phyloP scores from a whole-genome alignment of 2,113 vertebrate species.

The Chelonoidis abingdonii region DNA sequence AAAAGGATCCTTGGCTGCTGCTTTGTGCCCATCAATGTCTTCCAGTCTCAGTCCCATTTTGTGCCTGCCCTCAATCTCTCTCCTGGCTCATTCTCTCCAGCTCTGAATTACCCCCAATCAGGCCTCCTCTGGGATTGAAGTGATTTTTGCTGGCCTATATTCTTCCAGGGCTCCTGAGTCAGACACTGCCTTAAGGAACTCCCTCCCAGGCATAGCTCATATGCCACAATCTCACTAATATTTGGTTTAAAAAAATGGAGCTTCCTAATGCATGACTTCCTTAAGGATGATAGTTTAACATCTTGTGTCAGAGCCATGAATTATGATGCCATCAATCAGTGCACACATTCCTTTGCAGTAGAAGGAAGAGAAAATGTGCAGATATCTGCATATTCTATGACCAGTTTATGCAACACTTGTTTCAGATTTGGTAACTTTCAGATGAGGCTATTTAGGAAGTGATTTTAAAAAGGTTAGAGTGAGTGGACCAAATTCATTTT shows the following conservation, averaged over 20 bases:
- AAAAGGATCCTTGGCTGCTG: background rate
- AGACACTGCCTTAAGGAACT: background rate
- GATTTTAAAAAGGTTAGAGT: background rate
- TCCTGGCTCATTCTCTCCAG: background rate
- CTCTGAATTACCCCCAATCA: background rate
- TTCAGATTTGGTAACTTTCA: background rate
- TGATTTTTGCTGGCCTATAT: background rate
- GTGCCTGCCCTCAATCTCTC: background rate
- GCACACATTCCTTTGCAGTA: background rate
- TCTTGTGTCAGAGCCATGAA: background rate
- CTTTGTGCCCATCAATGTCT: background rate
- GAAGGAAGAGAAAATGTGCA: background rate
- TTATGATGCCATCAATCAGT: background rate
- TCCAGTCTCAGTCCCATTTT: background rate
- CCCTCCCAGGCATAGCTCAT: background rate
- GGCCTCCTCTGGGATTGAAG: background rate
- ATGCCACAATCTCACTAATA: background rate
- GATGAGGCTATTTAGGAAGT: background rate
- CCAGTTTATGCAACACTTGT: background rate
- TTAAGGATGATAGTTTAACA: background rate
- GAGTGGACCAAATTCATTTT: background rate
- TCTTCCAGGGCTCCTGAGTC: background rate
- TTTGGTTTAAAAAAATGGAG: background rate
- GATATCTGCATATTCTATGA: background rate
- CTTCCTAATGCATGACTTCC: background rate